phyloP scores from a whole-genome alignment of 2,113 vertebrate species.

The Rattus rattus region DNA sequence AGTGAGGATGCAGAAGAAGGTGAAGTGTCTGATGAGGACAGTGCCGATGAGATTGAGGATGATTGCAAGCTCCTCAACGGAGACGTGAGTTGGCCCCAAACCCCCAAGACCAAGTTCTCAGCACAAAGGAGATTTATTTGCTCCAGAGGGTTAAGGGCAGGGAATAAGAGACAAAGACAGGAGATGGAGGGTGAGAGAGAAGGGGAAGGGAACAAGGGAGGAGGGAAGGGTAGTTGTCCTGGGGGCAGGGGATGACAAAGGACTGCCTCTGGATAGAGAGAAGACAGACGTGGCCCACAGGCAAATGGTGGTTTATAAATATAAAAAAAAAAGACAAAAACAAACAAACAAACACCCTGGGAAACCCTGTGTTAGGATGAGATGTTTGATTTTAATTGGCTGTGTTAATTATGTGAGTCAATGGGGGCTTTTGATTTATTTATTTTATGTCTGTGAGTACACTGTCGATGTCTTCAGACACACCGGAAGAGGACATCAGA shows the following conservation, averaged over 20 bases:
- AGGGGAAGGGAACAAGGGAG: not conserved
- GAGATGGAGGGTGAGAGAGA: not conserved
- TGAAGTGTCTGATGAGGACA: constrained; percentile 98
- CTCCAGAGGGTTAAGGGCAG: not conserved
- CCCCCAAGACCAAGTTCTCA: not conserved
- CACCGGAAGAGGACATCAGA: no score
- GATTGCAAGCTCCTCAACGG: constrained; percentile 97
- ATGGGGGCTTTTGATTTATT: no score
- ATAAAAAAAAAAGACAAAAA: no score
- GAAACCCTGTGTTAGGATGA: no score
- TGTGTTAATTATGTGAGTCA: no score
- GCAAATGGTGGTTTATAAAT: no score
- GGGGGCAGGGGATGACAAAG: not conserved
- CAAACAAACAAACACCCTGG: no score
- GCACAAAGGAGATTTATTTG: not conserved
- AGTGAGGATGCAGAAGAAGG: constrained; percentile 96
- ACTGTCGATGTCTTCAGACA: no score
- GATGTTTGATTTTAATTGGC: no score
- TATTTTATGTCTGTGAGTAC: no score
- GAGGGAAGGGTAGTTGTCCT: not conserved
- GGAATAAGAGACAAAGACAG: not conserved
- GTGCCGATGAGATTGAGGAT: constrained; percentile 97
- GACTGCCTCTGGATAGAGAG: not conserved
- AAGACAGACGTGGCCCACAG: not conserved
- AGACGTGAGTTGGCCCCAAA: constrained; percentile 89